phyloP scores from a whole-genome alignment of 2,113 vertebrate genomes.

The Fulmarus glacialis region DNA sequence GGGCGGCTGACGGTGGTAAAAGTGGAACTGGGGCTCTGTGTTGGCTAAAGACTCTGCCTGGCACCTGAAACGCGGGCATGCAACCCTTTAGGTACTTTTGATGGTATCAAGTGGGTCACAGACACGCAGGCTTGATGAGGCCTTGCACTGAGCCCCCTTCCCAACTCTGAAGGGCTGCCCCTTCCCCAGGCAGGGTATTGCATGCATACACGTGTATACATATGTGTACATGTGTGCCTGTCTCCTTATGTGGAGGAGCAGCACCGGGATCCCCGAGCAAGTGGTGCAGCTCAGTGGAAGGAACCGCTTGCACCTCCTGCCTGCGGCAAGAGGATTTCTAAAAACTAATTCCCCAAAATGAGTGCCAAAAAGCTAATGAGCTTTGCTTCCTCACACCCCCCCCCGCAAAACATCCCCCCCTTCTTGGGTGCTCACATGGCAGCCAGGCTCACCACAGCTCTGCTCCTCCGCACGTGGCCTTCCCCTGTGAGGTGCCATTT shows the following conservation, averaged over 20 bases:
- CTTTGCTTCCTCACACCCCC: neutral
- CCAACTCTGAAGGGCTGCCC: neutral
- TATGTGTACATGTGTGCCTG: neutral
- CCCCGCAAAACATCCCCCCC: neutral
- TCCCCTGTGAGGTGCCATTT: neutral
- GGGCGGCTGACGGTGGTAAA: neutral
- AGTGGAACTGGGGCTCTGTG: neutral
- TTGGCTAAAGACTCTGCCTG: neutral
- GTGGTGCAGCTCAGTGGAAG: neutral
- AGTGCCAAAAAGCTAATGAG: constrained; percentile 43
- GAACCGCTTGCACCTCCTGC: neutral
- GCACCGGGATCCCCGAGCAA: rapidly evolving
- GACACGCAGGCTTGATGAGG: rapidly evolving
- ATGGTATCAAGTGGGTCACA: neutral
- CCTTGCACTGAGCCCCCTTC: neutral
- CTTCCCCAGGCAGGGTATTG: rapidly evolving
- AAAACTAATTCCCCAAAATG: neutral
- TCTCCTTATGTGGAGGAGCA: neutral
- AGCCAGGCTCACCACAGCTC: neutral
- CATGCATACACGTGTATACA: rapidly evolving
- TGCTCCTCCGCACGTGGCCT: neutral
- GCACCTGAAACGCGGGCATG: neutral
- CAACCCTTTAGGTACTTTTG: neutral
- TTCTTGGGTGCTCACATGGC: neutral
- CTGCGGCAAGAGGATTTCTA: neutral